phyloP scores from a whole-genome alignment of 1,140 invertebrate species.

The Drosophila lacteicornis region DNA sequence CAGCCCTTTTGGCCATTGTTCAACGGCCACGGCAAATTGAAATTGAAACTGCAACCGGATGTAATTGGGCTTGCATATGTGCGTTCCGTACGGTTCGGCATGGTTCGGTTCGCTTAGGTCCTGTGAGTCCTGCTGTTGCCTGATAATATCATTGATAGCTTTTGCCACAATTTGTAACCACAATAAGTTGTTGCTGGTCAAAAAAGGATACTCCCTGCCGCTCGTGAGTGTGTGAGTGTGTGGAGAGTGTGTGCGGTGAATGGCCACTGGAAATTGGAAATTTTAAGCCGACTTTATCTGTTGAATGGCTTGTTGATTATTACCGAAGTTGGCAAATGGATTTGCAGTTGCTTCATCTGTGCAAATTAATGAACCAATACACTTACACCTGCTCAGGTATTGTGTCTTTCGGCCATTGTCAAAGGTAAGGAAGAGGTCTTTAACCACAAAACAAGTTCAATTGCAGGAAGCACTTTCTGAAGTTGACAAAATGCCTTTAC shows the following conservation, averaged over 20 bases:
- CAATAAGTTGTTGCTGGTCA: constrained; percentile 75
- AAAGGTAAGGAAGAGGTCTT: neutral
- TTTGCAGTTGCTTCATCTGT: constrained; percentile 35
- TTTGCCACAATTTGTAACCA: constrained; percentile 78
- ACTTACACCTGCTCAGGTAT: constrained; percentile 6
- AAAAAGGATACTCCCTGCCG: constrained; percentile 28
- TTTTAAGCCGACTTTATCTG: constrained; percentile 58
- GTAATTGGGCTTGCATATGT: constrained; percentile 81
- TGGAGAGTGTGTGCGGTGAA: constrained; percentile 13
- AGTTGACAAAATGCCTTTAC: constrained; percentile 3
- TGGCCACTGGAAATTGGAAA: constrained; percentile 61
- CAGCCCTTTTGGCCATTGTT: constrained; percentile 40
- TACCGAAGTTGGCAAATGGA: constrained; percentile 36
- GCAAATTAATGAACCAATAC: constrained; percentile 42
- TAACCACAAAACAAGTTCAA: neutral
- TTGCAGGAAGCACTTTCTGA: neutral
- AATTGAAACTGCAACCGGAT: constrained; percentile 83
- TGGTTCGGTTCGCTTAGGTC: constrained; percentile 16
- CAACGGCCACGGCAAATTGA: constrained; percentile 67
- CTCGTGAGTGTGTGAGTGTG: neutral
- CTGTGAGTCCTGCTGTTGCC: constrained; percentile 14
- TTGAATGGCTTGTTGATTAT: constrained; percentile 69
- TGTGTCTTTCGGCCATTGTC: neutral
- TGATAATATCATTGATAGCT: constrained; percentile 82
- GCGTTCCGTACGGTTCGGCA: constrained; percentile 33